Evolutionary conservation across 2,113 vertebrate genomes (phyloP).

Genomic region (Tursiops truncatus): DNA sequence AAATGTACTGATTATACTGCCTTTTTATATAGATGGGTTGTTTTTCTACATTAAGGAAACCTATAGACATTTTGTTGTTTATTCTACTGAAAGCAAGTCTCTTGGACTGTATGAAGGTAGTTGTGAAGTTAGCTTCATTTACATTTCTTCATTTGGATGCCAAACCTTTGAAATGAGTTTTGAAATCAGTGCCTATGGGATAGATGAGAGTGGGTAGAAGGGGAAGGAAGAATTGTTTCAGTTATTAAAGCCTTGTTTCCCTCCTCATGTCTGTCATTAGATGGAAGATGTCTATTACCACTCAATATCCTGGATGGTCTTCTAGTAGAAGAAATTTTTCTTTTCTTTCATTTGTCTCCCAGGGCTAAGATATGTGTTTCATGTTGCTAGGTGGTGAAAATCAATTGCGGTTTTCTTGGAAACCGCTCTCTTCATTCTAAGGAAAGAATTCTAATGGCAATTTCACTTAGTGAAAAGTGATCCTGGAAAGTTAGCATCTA

Average conservation of each 20-base stretch:
- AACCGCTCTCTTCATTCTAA: slow-evolving; percentile 11
- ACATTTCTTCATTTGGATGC: slow-evolving; percentile 24
- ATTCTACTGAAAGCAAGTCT: background rate
- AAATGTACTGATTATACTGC: background rate
- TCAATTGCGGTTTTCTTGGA: background rate
- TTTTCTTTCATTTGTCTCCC: background rate
- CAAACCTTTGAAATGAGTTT: background rate
- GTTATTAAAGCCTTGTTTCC: background rate
- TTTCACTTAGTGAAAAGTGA: slow-evolving; percentile 22
- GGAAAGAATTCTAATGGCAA: background rate
- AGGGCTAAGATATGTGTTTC: background rate
- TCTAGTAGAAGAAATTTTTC: background rate
- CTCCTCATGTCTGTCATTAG: background rate
- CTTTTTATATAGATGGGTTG: background rate
- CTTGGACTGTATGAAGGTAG: background rate
- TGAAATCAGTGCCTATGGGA: background rate
- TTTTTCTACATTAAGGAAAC: background rate
- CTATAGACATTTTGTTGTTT: background rate
- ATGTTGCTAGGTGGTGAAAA: background rate
- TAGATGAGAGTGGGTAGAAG: background rate
- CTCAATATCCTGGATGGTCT: background rate
- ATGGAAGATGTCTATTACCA: background rate
- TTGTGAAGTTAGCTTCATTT: background rate
- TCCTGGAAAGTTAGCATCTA: background rate
- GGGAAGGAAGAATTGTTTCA: background rate